Evolutionary conservation across 2,888 invertebrate species (phyloP).

Genomic region (Argynnis bischoffii): DNA sequence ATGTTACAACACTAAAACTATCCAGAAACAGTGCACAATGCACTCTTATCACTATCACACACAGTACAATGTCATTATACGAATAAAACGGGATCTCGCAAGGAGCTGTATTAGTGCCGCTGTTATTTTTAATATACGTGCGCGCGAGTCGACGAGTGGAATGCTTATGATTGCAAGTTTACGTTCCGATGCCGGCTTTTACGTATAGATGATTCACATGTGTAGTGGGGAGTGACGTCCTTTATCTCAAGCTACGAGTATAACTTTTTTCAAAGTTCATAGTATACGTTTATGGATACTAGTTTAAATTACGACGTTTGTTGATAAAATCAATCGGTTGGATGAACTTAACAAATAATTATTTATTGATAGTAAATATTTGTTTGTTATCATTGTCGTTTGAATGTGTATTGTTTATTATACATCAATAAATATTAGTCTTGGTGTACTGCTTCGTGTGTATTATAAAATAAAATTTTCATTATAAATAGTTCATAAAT

Average conservation of each 20-base stretch:
- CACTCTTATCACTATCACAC: constrained; percentile 55
- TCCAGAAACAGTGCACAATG: constrained; percentile 48
- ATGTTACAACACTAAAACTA: constrained; percentile 43
- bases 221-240: constrained; percentile 44
- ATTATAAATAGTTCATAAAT: too few relatives aligned
- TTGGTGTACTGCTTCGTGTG: too few relatives aligned
- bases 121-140: constrained; percentile 51
- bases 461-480: too few relatives aligned
- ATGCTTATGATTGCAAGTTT: constrained; percentile 51
- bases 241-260: constrained; percentile 37
- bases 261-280: constrained; percentile 16
- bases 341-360: background rate
- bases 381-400: background rate
- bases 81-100: constrained; percentile 47
- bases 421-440: too few relatives aligned
- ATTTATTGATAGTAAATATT: constrained; percentile 6
- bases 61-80: constrained; percentile 49
- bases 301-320: background rate
- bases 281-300: background rate
- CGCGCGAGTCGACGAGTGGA: constrained; percentile 58
- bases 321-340: too few relatives aligned
- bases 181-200: constrained; percentile 34
- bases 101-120: constrained; percentile 40
- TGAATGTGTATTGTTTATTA: background rate
- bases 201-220: constrained; percentile 46